Base-by-base conservation (phyloP, 2,888 invertebrate genomes). In the Megalurothrips usitatus region DNA sequence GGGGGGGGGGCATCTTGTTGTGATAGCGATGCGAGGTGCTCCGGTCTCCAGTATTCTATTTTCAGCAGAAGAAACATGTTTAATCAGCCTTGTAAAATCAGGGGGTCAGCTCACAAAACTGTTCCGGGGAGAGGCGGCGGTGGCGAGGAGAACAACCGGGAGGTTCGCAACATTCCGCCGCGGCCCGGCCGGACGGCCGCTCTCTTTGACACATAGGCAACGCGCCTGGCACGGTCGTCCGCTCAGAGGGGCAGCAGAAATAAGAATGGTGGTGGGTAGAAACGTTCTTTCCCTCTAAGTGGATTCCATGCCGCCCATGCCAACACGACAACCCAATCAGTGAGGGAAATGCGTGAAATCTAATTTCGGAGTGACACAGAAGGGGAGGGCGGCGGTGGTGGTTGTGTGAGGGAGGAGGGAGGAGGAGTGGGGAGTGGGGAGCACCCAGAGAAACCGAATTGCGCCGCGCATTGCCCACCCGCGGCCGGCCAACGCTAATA, bases 281-380 rank as follows among this genome's bases (percentile, higher is more conserved):
- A 43, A 43, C 34, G 34, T 58, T 58, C 58, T 58, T 58, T 58
- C 17, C 58, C 14, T 23, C 68, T 68, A 75, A 75, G 68, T 75
- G 68, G 68, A 75, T 75, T 75, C 68, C 26, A 12, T 12, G 23
- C 68, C 26, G 68, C 68, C 68, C 23, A 23, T 23, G 68, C 68
- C 26, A 12, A 12, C 68, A 12, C 68, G 68, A 23, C 68, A 26
- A 26, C 23, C 68, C 68, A 75, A 75, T 75, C 68, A 75, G 68
- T 26, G 68, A 75, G 68, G 68, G 68, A 75, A 75, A 75, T 26
- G 68, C 68, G 68, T 75, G 68, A 75, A 75, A 75, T 75, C 68
- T 75, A 75, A 75, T 75, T 75, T 75, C 26, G 23, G 23, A 75
- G 23, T 75, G 23, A 26, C 68, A 43, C 68, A 26, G 8, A 26